A percentile compares a stretch with the other conserved stretches of the same genome.
Conservation (phyloP, 30 jellyfish, hydroid and myxozoan species). For the Turritopsis dohrnii region DNA sequence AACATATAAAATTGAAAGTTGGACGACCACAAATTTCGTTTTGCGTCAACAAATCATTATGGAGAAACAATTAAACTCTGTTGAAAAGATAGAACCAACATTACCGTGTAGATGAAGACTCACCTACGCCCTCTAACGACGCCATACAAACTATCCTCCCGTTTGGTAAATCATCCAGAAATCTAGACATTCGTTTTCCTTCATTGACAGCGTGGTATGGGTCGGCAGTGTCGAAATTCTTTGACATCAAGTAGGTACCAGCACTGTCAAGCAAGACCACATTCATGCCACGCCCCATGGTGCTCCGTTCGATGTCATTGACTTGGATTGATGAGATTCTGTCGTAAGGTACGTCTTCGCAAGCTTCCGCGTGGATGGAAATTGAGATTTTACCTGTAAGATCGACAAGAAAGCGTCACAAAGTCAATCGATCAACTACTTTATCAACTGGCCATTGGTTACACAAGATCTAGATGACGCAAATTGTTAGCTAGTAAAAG, state of each 20-base stretch:
- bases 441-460: background rate
- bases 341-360: conserved; percentile 69
- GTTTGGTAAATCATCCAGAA: conserved; percentile 77
- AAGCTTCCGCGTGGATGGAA: conserved; percentile 62
- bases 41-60: background rate
- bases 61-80: background rate
- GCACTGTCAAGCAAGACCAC: conserved; percentile 74
- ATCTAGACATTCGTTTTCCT: conserved; percentile 65
- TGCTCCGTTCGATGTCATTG: conserved; percentile 75
- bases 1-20: too few relatives aligned
- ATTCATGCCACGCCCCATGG: conserved; percentile 80
- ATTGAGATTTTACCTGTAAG: conserved; percentile 64
- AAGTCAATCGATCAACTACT: background rate
- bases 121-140: conserved; percentile 67
- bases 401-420: background rate
- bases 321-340: conserved; percentile 75
- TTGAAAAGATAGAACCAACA: background rate
- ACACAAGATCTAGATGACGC: background rate
- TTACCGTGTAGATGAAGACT: conserved; percentile 7
- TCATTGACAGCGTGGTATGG: conserved; percentile 60
- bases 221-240: conserved; percentile 75
- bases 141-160: conserved; percentile 82
- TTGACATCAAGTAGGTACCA: conserved; percentile 74
- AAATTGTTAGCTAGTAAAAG: background rate
- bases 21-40: background rate